Conservation (phyloP, 2,113 vertebrate species). For the Puma concolor region DNA sequence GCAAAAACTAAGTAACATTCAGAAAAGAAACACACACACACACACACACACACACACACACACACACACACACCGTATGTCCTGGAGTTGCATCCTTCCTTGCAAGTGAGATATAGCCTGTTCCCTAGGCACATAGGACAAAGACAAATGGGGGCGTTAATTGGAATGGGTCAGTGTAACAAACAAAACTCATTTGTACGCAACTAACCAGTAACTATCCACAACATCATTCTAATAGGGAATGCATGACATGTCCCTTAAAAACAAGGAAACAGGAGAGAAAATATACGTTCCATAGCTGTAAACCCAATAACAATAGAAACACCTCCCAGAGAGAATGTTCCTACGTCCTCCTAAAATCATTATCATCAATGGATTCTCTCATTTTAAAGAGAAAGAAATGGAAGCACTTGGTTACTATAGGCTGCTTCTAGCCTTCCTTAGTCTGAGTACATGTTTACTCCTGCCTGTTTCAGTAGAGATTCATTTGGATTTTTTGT, state of each 20-base stretch:
- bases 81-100: background rate
- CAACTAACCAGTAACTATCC: background rate
- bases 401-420: background rate
- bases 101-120: background rate
- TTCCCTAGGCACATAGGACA: slow-evolving; percentile 8
- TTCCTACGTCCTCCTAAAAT: background rate
- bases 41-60: background rate
- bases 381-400: background rate
- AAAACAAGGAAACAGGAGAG: background rate
- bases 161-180: background rate
- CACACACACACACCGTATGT: background rate
- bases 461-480: background rate
- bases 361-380: too few relatives aligned
- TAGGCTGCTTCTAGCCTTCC: background rate
- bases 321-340: background rate
- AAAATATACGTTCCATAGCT: background rate
- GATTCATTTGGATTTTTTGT: slow-evolving; percentile 3
- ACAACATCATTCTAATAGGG: background rate
- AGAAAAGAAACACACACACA: background rate
- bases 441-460: background rate
- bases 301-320: background rate
- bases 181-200: background rate
- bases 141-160: background rate
- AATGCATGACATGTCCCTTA: background rate
- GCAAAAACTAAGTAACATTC: slow-evolving; percentile 10